phyloP scores from a whole-genome alignment of 2,888 invertebrate genomes.

The Tridacna gigas region DNA sequence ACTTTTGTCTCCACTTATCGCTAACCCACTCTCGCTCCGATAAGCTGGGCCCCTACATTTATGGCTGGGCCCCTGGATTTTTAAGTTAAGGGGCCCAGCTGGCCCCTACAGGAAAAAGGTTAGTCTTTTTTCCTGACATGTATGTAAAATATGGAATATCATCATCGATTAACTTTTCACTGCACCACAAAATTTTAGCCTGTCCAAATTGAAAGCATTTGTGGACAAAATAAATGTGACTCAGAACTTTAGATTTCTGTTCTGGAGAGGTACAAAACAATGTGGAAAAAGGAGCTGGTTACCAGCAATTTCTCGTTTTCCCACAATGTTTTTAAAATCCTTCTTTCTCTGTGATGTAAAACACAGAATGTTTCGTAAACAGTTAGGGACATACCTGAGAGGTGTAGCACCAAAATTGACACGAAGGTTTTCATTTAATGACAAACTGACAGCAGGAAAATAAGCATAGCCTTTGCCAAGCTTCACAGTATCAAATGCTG shows the following conservation, averaged over 20 bases:
- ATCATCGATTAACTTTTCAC: too few species aligned
- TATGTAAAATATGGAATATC: too few species aligned
- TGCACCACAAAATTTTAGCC: background rate
- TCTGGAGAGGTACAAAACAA: background rate
- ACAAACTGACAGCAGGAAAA: constrained; percentile 92
- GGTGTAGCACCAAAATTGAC: constrained; percentile 92
- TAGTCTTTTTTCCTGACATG: too few species aligned
- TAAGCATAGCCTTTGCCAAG: constrained; percentile 91
- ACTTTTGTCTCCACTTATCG: too few species aligned
- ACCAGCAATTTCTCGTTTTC: background rate
- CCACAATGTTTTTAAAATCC: background rate
- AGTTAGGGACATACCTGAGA: constrained; percentile 70
- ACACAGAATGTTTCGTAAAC: background rate
- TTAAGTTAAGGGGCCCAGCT: too few species aligned
- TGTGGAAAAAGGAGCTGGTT: background rate
- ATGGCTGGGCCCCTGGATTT: too few species aligned
- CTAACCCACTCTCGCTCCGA: too few species aligned
- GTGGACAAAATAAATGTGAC: background rate
- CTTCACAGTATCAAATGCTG: constrained; percentile 90
- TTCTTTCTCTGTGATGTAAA: background rate
- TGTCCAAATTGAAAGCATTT: background rate
- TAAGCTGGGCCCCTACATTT: too few species aligned
- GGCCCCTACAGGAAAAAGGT: too few species aligned
- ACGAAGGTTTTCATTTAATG: constrained; percentile 90
- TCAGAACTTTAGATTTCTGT: too few species aligned